Conservation (phyloP, 2,797 vertebrate genomes). For the Tiaroga cobitis region DNA sequence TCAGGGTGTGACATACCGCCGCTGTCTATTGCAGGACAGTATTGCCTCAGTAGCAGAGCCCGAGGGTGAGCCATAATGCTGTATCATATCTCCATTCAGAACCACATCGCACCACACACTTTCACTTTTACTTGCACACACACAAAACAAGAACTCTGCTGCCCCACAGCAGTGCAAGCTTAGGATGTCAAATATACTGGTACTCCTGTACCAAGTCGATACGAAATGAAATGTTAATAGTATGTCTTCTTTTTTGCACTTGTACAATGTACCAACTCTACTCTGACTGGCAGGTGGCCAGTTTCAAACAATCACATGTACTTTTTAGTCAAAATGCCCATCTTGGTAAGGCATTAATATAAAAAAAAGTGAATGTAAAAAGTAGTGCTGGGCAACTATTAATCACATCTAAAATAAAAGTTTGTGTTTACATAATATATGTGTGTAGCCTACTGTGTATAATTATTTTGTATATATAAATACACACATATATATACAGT, state of each 20-base stretch:
- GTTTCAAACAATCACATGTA: not conserved
- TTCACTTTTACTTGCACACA: not conserved
- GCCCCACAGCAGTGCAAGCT: conserved; percentile 35
- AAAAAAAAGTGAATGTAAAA: not conserved
- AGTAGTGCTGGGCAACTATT: too few species aligned
- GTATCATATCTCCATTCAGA: conserved; percentile 47
- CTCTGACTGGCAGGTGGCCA: not conserved
- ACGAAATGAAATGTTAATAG: not conserved
- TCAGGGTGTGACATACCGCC: conserved; percentile 91
- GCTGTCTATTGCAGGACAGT: conserved; percentile 93
- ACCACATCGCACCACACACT: conserved; percentile 13
- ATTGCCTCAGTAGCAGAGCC: conserved; percentile 88
- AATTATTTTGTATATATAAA: too few species aligned
- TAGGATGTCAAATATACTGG: conserved; percentile 4
- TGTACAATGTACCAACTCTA: not conserved
- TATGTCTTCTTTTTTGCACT: not conserved
- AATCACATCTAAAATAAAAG: too few species aligned
- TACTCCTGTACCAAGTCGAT: not conserved
- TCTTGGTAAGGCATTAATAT: not conserved
- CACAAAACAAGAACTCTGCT: conserved; percentile 9
- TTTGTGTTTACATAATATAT: too few species aligned
- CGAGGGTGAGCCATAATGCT: conserved; percentile 84
- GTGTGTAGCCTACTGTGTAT: too few species aligned
- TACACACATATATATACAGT: too few species aligned
- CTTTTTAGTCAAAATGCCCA: not conserved